Conservation (phyloP, 2,113 vertebrate species). For the Marmota monax region DNA sequence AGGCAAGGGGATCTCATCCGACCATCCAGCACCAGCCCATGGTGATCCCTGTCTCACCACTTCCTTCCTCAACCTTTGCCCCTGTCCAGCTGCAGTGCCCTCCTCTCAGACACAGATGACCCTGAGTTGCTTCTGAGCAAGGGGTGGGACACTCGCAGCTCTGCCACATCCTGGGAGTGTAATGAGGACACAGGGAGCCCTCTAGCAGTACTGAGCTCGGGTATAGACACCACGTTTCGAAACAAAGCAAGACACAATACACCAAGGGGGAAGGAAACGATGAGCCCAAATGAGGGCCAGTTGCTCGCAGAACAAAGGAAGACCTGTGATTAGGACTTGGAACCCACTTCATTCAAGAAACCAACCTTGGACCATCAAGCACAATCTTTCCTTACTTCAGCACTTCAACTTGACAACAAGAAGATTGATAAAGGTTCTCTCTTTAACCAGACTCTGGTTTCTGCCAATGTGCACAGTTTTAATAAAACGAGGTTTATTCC, state of each 20-base stretch:
- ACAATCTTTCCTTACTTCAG: not conserved
- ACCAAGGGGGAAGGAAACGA: not conserved
- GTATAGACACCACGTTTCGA: not conserved
- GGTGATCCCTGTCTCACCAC: not conserved
- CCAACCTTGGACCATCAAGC: not conserved
- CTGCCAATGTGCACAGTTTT: not conserved
- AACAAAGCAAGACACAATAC: not conserved
- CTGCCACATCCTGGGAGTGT: not conserved
- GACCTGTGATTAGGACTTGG: not conserved
- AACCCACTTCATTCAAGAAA: not conserved
- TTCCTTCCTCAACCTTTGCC: not conserved
- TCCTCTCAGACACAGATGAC: not conserved
- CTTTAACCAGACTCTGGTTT: not conserved
- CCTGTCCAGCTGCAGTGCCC: not conserved
- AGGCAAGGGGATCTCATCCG: not conserved
- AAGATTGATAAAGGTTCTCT: not conserved
- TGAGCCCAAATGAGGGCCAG: not conserved
- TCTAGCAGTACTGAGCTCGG: not conserved
- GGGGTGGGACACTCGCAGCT: not conserved
- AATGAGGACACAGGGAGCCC: not conserved
- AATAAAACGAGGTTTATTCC: not conserved
- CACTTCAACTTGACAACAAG: not conserved
- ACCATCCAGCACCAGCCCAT: rapidly evolving
- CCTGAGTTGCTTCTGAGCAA: not conserved
- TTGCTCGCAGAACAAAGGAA: not conserved